Evolutionary conservation across 2,888 invertebrate genomes (phyloP), one percentile per base, ranked within the genome.

Genomic region (Nomada ruficornis): DNA sequence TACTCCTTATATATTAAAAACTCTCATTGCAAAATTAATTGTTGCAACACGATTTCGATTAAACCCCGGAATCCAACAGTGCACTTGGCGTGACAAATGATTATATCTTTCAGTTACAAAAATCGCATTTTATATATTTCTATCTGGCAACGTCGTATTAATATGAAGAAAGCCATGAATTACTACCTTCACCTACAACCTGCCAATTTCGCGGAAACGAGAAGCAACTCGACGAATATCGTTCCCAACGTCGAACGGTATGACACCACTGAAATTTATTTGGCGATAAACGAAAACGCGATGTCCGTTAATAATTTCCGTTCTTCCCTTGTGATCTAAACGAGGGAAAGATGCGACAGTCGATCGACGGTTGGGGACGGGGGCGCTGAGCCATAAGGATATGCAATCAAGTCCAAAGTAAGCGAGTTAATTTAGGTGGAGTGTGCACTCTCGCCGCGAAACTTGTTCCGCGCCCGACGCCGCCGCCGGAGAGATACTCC

Each of bases 351-450:
- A 80, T 68, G 36, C 71, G 79, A 73, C 77, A 76, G 81, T 60
- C 76, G 86, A 88, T 86, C 85, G 86, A 80, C 75, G 77, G 80
- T 55, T 71, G 78, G 69, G 77, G 82, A 50, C 73, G 83, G 60
- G 77, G 82, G 86, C 69, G 84, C 83, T 77, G 86, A 87, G 89
- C 83, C 84, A 86, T 84, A 86, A 88, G 88, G 89, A 88, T 90
- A 89, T 88, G 90, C 89, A 91, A 91, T 91, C 89, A 91, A 90
- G 89, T 86, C 88, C 84, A 87, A 87, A 90, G 90, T 88, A 90
- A 90, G 90, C 88, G 88, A 90, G 90, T 90, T 91, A 91, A 91
- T 90, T 91, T 90, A 90, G 88, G 85, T 88, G 89, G 86, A 91
- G 90, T 90, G 90, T 89, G 90, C 90, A 90, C 87, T 89, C 89